Evolutionary conservation across 2,113 vertebrate species (phyloP).

Genomic region (Ornithorhynchus anatinus): DNA sequence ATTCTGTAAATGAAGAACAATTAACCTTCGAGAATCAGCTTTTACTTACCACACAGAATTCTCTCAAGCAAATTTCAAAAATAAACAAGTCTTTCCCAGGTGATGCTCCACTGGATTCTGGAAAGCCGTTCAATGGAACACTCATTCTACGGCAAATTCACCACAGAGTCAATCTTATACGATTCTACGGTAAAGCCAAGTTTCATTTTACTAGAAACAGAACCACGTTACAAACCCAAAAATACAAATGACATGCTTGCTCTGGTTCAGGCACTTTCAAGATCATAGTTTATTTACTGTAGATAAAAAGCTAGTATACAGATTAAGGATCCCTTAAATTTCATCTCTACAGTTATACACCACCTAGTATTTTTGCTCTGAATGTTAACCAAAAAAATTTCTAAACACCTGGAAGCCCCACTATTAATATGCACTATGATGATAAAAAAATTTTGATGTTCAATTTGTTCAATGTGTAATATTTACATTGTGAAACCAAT

Average conservation of each 20-base stretch:
- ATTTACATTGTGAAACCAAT: conserved; percentile 75
- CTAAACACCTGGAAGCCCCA: conserved; percentile 74
- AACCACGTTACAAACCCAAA: conserved; percentile 62
- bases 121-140: too few relatives aligned
- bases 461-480: conserved; percentile 71
- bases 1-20: too few relatives aligned
- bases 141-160: too few relatives aligned
- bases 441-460: conserved; percentile 59
- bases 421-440: conserved; percentile 63
- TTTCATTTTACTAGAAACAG: conserved; percentile 15
- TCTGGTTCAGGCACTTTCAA: conserved; percentile 90
- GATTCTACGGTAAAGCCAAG: background rate
- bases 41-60: too few relatives aligned
- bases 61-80: too few relatives aligned
- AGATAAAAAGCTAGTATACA: conserved; percentile 92
- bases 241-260: conserved; percentile 70
- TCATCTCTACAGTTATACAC: conserved; percentile 80
- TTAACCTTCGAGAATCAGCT: too few relatives aligned
- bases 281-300: conserved; percentile 89
- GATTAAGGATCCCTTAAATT: conserved; percentile 83
- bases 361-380: conserved; percentile 75
- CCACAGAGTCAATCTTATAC: background rate
- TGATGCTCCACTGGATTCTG: too few relatives aligned
- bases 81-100: too few relatives aligned
- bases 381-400: conserved; percentile 68